Percentiles rank a stretch among this genome's conserved stretches.
Conservation (phyloP, 2,113 vertebrate species). For the Aphyosemion australe region DNA sequence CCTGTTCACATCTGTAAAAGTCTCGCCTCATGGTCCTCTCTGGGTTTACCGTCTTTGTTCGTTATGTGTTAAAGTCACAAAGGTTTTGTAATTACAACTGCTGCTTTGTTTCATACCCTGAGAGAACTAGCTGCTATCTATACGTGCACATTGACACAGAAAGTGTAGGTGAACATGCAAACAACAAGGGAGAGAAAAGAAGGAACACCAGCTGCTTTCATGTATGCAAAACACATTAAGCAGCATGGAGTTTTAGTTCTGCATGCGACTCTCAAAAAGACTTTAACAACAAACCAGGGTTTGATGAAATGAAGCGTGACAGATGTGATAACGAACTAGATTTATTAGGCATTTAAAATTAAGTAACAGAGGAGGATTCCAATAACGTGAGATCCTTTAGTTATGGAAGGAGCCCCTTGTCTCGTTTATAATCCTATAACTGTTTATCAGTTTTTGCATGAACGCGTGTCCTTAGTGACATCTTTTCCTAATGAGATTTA, state of each 20-base stretch:
- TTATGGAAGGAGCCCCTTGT: not conserved
- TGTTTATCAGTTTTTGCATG: not conserved
- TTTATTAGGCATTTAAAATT: not conserved
- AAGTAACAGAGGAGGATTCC: not conserved
- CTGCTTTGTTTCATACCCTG: not conserved
- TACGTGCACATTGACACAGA: slow-evolving; percentile 8
- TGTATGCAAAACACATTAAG: slow-evolving; percentile 16
- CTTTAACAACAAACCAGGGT: not conserved
- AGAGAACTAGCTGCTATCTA: slow-evolving; percentile 3
- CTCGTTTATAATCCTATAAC: not conserved
- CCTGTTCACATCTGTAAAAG: slow-evolving; percentile 27
- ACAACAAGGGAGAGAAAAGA: slow-evolving; percentile 1
- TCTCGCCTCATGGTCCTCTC: slow-evolving; percentile 35
- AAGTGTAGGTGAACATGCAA: slow-evolving; percentile 14
- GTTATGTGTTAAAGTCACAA: slow-evolving; percentile 26
- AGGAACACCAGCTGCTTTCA: slow-evolving; percentile 3
- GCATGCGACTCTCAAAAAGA: slow-evolving; percentile 1
- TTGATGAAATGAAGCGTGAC: not conserved
- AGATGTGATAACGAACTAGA: not conserved
- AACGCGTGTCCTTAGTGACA: not conserved
- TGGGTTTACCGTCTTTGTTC: slow-evolving; percentile 30
- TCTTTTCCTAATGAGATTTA: too few species aligned
- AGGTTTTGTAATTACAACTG: slow-evolving; percentile 42
- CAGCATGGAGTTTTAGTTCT: slow-evolving; percentile 12
- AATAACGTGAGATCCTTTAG: not conserved